Base-by-base conservation (phyloP, 2,888 invertebrate species). In the Eledone cirrhosa region DNA sequence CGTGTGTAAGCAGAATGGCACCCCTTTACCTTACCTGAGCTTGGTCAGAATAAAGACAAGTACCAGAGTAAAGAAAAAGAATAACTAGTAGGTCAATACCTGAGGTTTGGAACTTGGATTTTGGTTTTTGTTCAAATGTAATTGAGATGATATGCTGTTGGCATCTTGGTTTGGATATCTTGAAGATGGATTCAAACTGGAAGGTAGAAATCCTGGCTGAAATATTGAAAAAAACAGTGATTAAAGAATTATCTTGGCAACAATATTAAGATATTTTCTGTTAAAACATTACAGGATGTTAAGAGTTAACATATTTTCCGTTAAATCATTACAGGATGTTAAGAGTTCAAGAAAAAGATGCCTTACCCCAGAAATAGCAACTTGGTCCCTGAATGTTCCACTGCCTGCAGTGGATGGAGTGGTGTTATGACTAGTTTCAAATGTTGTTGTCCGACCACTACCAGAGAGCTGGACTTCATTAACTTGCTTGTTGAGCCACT, bases 401-500 rank as follows among this genome's bases (percentile, higher is more conserved):
- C 78, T 78, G 33, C 31, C 41, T 80, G 78, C 14, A 81, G 82
- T 29, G 81, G 80, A 59, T 78, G 77, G 22, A 80, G 69, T n/a
- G 80, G 77, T 47, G 78, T 75, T 19, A 83, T 80, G 29, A 67
- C 63, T 27, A 59, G 33, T 63, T 79, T 88, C 87, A 85, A 87
- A 87, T 19, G 84, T 84, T 27, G 87, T 77, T 74, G 86, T 82
- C 33, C 84, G 85, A 31, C 72, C 72, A 72, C 72, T 72, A 24
- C 85, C 85, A n/a, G 84, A 83, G 48, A 89, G 63, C 85, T 89
- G 89, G 7, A 87, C 87, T 82, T 90, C 90, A 78, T 88, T 90
- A 75, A 90, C 87, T 84, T 91, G 91, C 80, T 90, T 90, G 82
- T 91, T 91, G 82, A 91, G 83, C 90, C 90, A 91, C 78, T 89